A percentile compares a stretch with the other conserved stretches of the same genome.
Evolutionary conservation across 2,113 vertebrate species (phyloP).

Genomic region (Gobio gobio): DNA sequence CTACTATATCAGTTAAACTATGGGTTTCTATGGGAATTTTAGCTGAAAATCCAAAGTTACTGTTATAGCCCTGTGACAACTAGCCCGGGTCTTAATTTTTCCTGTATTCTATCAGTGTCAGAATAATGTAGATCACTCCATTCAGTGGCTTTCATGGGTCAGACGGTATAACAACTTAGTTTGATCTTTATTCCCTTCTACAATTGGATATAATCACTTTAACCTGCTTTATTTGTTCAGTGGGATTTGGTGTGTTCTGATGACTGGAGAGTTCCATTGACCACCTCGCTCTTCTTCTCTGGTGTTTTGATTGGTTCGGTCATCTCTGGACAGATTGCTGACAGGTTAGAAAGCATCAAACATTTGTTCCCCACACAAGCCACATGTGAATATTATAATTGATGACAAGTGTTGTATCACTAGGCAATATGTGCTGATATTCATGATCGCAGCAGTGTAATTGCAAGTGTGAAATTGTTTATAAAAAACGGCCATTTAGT

Average conservation of each 20-base stretch:
- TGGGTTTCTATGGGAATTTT: no score
- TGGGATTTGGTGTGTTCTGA: constrained; percentile 91
- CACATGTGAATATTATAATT: no score
- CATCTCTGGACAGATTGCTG: constrained; percentile 89
- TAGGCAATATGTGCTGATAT: no score
- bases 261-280: constrained; percentile 87
- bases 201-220: background rate
- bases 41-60: no score
- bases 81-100: no score
- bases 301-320: constrained; percentile 88
- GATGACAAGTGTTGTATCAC: no score
- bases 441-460: no score
- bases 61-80: no score
- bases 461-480: no score
- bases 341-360: constrained; percentile 78
- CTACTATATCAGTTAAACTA: no score
- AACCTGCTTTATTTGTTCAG: constrained; percentile 67
- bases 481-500: no score
- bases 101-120: background rate
- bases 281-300: constrained; percentile 84
- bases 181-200: background rate
- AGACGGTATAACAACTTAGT: background rate
- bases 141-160: background rate
- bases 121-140: background rate
- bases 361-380: no score